A percentile compares a stretch with the other conserved stretches of the same genome.
Evolutionary conservation across 2,113 vertebrate genomes (phyloP).

Genomic region (Nesogale talazaci): DNA sequence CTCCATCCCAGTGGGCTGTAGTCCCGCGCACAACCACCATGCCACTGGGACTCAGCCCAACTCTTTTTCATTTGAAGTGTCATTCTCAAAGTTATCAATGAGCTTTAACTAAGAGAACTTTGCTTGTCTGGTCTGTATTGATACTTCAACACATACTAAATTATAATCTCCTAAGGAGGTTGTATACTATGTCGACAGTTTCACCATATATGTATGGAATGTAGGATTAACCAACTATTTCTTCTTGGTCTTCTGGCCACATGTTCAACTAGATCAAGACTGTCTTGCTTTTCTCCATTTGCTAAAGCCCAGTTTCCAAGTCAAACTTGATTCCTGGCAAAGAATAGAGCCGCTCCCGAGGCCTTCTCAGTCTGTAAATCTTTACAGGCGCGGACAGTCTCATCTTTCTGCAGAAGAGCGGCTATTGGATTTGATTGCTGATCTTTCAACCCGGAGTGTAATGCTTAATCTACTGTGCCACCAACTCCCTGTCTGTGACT

Average conservation of each 20-base stretch:
- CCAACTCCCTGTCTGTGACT: not conserved
- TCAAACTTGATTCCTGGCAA: too few species aligned
- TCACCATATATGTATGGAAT: constrained; percentile 28
- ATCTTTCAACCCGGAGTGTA: too few species aligned
- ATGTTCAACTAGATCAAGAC: constrained; percentile 27
- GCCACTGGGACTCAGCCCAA: too few species aligned
- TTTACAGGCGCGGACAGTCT: too few species aligned
- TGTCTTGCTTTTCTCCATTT: constrained; percentile 1
- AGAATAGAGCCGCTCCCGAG: too few species aligned
- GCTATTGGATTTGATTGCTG: too few species aligned
- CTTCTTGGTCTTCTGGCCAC: constrained; percentile 20
- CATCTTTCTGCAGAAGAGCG: too few species aligned
- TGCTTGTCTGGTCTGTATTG: not conserved
- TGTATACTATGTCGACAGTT: not conserved
- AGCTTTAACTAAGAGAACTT: not conserved
- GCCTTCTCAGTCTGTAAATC: too few species aligned
- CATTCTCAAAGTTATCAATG: constrained; percentile 29
- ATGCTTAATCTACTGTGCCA: too few species aligned
- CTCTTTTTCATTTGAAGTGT: not conserved
- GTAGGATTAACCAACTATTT: constrained; percentile 20
- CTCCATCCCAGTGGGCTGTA: too few species aligned
- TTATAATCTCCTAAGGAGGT: not conserved
- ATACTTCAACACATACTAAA: not conserved
- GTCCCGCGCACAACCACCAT: too few species aligned
- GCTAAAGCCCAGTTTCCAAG: too few species aligned